Base-by-base conservation (phyloP, 2,113 vertebrate species). In the Podarcis cretensis region DNA sequence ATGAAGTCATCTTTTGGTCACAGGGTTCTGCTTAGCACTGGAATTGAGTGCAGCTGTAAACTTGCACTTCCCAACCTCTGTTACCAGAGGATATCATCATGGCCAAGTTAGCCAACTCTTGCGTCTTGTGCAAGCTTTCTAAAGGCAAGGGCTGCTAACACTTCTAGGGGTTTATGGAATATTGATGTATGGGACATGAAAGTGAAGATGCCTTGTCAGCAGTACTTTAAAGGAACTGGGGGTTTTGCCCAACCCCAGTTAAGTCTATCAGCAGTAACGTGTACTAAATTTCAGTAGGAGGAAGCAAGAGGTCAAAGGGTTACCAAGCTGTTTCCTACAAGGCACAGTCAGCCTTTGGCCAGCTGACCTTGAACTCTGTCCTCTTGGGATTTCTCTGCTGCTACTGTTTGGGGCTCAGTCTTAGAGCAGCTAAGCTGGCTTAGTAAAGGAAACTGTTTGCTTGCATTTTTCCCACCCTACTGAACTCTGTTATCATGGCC, bases 361-460 rank as follows among this genome's bases (percentile, higher is more conserved):
- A 13, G 7, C 74, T 83, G 85, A 83, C 74, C 81, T 73, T 83
- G 65, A 87, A 78, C 80, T 85, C 85, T 87, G 65, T 57, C 66
- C 30, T 65, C 35, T 76, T 27, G 73, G 32, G 48, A 69, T 79
- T 71, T 40, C 74, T 90, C 43, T 76, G 84, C 89, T 68, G 79
- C 89, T 86, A 85, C 77, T 86, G 79, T 75, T 90, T 63, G 63
- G 48, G 37, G 37, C 79, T 76, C 43, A 37, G 69, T 43, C n/a
- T 57, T 32, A 54, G n/a, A 73, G 18, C 25, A 59, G 81, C n/a
- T 48, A 59, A 75, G 65, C 74, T 69, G 63, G 8, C 87, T 69
- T 35, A 40, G 78, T 25, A 69, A 75, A 90, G 23, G n/a, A 76
- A 86, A 30, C 83, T 8, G 48, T 68, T 75, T 76, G 59, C n/a